Evolutionary conservation across 92 coral and sea anemone genomes (phyloP).

Genomic region (Siderastrea siderea): DNA sequence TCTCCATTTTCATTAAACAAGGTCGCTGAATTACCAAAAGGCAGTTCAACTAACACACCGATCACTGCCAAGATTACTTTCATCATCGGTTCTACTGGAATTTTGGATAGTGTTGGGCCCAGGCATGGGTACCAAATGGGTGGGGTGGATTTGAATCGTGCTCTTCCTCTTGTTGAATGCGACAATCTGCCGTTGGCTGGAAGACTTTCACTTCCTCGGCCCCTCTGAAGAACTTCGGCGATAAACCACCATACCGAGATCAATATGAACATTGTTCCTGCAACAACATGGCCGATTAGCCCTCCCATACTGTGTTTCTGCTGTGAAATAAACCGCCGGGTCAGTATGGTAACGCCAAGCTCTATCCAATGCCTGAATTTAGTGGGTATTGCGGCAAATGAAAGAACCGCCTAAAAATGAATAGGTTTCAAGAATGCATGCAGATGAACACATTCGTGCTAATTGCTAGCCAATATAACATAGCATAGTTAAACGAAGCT

Average conservation of each 20-base stretch:
- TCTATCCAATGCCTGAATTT: not conserved
- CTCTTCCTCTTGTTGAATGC: not conserved
- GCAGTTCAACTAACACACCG: slow-evolving; percentile 49
- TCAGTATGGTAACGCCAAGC: not conserved
- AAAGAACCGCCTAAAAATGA: not conserved
- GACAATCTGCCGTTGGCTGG: not conserved
- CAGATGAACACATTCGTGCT: not conserved
- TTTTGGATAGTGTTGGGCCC: not conserved
- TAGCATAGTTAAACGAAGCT: not conserved
- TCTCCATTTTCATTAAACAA: slow-evolving; percentile 51
- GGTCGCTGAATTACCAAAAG: not conserved
- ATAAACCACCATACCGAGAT: slow-evolving; percentile 59
- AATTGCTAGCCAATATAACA: not conserved
- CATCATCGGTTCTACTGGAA: slow-evolving; percentile 53
- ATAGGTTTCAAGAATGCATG: not conserved
- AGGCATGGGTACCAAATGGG: slow-evolving; percentile 25
- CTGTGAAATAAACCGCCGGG: not conserved
- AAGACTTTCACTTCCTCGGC: not conserved
- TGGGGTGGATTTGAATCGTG: not conserved
- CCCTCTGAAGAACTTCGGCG: slow-evolving; percentile 24
- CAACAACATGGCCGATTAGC: not conserved
- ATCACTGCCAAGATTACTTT: slow-evolving; percentile 30
- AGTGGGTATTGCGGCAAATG: not conserved
- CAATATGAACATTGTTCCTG: slow-evolving; percentile 40
- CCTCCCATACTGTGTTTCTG: not conserved